Conservation (phyloP, 2,113 vertebrate genomes). For the Tonatia bakeri region DNA sequence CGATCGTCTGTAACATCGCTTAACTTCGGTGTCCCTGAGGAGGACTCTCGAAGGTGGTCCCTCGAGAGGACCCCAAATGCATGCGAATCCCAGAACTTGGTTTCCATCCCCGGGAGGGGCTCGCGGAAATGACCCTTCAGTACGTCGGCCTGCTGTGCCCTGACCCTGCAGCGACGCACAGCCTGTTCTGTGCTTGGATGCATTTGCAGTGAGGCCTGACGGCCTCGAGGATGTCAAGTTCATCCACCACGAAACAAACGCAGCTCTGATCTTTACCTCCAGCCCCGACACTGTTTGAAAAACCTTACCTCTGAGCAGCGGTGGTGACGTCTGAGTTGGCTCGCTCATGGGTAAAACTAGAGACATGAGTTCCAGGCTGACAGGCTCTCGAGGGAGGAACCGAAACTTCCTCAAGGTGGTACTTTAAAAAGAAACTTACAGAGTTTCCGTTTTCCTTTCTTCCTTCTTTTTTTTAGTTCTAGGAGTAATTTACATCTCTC, state of each 20-base stretch:
- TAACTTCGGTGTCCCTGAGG: background rate
- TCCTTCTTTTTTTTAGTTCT: background rate
- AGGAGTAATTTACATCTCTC: conserved; percentile 43
- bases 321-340: background rate
- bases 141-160: background rate
- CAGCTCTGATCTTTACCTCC: background rate
- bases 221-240: background rate
- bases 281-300: background rate
- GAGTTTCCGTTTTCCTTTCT: background rate
- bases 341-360: background rate
- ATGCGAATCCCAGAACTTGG: background rate
- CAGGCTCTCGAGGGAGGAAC: conserved; percentile 6
- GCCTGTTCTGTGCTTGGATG: too few species aligned
- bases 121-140: background rate
- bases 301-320: background rate
- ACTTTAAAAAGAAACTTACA: background rate
- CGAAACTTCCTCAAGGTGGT: conserved; percentile 7
- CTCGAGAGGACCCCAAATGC: background rate
- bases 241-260: background rate
- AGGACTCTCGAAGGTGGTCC: background rate
- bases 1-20: background rate
- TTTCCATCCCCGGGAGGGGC: background rate
- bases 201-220: too few species aligned
- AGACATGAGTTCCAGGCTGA: background rate
- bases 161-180: too few species aligned